A percentile compares a stretch with the other conserved stretches of the same genome.
These are phyloP conservation scores for Dascillus cervinus DNA, from an alignment of 2,888 invertebrate species.

Conservation along the genomic window DNA sequence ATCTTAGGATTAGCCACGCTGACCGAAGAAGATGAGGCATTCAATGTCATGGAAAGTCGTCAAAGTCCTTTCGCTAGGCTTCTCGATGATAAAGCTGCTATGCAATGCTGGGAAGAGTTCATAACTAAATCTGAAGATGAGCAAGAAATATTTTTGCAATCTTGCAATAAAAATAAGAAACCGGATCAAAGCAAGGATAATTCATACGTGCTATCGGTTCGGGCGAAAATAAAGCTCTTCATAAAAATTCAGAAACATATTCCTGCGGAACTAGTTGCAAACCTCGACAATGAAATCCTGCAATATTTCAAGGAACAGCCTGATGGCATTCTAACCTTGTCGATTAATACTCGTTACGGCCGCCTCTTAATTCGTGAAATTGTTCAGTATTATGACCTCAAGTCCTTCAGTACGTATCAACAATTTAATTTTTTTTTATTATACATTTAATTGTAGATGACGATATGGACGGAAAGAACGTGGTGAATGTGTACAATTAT, in stretches of 20 bases:
- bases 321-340: conserved; percentile 23
- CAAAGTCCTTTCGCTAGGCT: conserved; percentile 29
- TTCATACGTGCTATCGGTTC: conserved; percentile 24
- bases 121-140: conserved; percentile 33
- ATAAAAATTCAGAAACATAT: conserved; percentile 31
- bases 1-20: too few species aligned
- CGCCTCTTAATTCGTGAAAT: conserved; percentile 32
- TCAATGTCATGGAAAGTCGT: conserved; percentile 27
- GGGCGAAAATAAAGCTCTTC: conserved; percentile 28
- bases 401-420: conserved; percentile 30
- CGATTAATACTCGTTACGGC: conserved; percentile 30
- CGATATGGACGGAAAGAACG: too few species aligned
- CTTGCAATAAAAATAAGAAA: conserved; percentile 6
- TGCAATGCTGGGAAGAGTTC: conserved; percentile 31
- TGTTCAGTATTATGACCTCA: conserved; percentile 34
- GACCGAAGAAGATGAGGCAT: conserved; percentile 28
- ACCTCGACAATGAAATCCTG: conserved; percentile 27
- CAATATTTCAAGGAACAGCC: conserved; percentile 28
- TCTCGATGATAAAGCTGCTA: conserved; percentile 26
- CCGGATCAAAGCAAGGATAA: conserved; percentile 8
- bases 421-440: not conserved
- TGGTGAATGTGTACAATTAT: too few species aligned
- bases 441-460: too few species aligned
- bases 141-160: conserved; percentile 22
- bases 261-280: conserved; percentile 25